Evolutionary conservation across 2,797 vertebrate genomes (phyloP).

Genomic region (Pseudochirops corinnae): DNA sequence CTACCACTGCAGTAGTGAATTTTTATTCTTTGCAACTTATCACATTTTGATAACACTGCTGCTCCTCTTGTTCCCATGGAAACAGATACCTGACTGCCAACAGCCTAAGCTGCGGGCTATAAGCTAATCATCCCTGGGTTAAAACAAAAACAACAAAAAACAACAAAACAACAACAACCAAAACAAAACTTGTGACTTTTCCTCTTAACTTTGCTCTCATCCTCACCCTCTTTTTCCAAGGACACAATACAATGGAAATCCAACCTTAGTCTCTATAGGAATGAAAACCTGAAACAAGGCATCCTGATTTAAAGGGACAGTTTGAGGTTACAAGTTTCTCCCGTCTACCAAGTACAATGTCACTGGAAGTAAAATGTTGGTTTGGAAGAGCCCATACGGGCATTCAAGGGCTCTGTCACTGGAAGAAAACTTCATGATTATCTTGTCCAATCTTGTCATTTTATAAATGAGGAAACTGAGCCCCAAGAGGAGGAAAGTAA

Average conservation of each 20-base stretch:
- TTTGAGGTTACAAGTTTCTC: not conserved
- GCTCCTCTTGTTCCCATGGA: slow-evolving; percentile 61
- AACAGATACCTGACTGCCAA: slow-evolving; percentile 63
- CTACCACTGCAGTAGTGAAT: slow-evolving; percentile 50
- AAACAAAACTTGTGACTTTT: slow-evolving; percentile 45
- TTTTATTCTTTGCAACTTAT: slow-evolving; percentile 65
- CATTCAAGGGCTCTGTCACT: not conserved
- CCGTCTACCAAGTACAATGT: not conserved
- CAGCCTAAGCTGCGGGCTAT: slow-evolving; percentile 55
- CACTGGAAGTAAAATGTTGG: not conserved
- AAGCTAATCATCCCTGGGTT: slow-evolving; percentile 68
- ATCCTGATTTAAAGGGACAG: slow-evolving; percentile 12
- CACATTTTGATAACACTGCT: slow-evolving; percentile 67
- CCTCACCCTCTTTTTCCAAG: slow-evolving; percentile 33
- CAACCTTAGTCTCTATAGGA: slow-evolving; percentile 69
- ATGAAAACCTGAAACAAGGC: slow-evolving; percentile 2
- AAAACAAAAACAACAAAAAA: not conserved
- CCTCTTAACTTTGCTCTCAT: slow-evolving; percentile 64
- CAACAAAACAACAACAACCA: not conserved
- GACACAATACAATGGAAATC: slow-evolving; percentile 40
- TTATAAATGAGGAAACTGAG: not conserved
- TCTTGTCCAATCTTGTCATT: not conserved
- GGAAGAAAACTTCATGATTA: not conserved
- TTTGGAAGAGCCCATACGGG: not conserved
- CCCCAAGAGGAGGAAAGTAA: not conserved